Conservation (phyloP, 2,113 vertebrate species). For the Nymphicus hollandicus region DNA sequence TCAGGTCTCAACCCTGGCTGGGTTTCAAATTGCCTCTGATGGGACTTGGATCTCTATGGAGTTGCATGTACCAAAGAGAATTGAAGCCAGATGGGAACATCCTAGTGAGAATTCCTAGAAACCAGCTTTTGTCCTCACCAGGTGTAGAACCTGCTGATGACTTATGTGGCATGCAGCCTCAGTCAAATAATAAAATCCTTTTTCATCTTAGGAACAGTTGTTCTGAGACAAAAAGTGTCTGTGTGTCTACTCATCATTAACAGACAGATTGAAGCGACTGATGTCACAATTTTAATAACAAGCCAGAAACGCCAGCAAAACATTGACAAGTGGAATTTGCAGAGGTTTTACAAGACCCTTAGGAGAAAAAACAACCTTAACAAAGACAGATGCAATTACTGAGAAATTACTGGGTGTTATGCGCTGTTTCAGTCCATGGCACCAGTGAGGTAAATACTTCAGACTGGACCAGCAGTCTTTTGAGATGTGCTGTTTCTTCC, state of each 20-base stretch:
- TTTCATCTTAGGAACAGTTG: background rate
- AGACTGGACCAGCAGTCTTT: background rate
- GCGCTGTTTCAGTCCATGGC: background rate
- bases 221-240: background rate
- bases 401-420: background rate
- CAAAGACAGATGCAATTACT: background rate
- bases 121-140: background rate
- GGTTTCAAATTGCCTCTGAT: background rate
- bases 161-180: background rate
- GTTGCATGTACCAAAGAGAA: background rate
- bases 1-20: background rate
- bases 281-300: constrained; percentile 8
- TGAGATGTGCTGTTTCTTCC: background rate
- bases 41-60: background rate
- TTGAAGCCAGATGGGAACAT: background rate
- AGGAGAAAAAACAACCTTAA: background rate
- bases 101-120: background rate
- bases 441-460: background rate
- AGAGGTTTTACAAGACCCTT: background rate
- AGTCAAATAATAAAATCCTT: background rate
- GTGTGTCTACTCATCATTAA: background rate
- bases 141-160: background rate
- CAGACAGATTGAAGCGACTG: background rate
- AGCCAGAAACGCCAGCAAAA: constrained; percentile 8
- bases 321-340: background rate